Base-by-base conservation (phyloP, 1,140 invertebrate species). In the Drosophila pachea region DNA sequence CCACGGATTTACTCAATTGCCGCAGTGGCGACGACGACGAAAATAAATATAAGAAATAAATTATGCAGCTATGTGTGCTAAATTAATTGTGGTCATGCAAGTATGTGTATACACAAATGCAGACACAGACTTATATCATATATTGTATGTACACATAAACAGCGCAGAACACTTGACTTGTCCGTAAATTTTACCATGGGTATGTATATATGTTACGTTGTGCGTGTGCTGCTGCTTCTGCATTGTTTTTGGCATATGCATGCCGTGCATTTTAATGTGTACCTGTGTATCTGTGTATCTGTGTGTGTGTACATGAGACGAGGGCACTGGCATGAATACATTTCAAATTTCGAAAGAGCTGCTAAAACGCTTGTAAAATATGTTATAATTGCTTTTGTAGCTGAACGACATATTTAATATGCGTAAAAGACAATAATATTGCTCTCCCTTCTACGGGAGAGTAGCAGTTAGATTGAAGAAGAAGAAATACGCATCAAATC, bases 1-100 rank as follows among this genome's bases (percentile, higher is more conserved):
- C 73, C 64, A 74, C 81, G 81, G 76, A 86, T 84, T 81, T 84
- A 74, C 67, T 77, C 81, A 73, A 84, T 84, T 79, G 79, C 78
- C 74, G 74, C 64, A 69, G 56, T 75, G 59, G 64, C 55, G 47
- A 56, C 69, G 45, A 56, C 69, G 55, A 29, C 43, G 38, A 69
- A 82, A 77, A 71, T 70, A 76, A 74, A 71, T 70, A 76, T 50
- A 62, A 48, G 67, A 72, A 35, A 40, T 38, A 53, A 54, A 54
- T 14, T 12, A 58, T 38, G 48, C 35, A 9, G 65, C 50, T 73
- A 62, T 68, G 76, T 86, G 81, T 84, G 81, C 81, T 81, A 84
- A 84, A 86, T 84, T 84, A 81, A 86, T 74, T 76, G 79, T 69
- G 65, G 12, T 5, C 36, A 56, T 32, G 16, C 50, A 31, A 49